phyloP scores from a whole-genome alignment of 1,140 invertebrate species.

The Rhagoletis pomonella region DNA sequence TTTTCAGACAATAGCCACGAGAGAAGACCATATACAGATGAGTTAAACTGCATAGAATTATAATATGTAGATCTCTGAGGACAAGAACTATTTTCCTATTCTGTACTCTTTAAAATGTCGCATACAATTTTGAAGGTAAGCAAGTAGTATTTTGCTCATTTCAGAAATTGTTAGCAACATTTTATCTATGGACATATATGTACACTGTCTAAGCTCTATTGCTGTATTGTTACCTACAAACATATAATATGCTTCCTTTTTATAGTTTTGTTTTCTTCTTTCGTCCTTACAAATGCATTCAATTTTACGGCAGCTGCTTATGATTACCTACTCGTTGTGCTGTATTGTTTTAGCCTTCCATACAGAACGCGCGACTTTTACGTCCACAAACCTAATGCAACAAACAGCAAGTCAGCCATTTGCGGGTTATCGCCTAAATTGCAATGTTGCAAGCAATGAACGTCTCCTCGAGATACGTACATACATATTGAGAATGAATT shows the following conservation, averaged over 20 bases:
- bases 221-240: neutral
- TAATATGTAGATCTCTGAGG: too few relatives aligned
- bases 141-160: constrained; percentile 32
- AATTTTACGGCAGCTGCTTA: neutral
- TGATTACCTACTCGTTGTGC: neutral
- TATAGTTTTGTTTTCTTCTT: constrained; percentile 32
- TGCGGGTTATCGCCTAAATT: neutral
- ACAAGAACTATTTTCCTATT: too few relatives aligned
- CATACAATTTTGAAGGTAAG: constrained; percentile 27
- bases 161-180: constrained; percentile 4
- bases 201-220: neutral
- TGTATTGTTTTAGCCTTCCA: neutral
- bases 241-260: neutral
- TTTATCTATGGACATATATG: neutral
- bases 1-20: too few relatives aligned
- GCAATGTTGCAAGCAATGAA: constrained; percentile 1
- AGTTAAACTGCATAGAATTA: too few relatives aligned
- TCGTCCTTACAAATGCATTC: neutral
- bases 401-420: neutral
- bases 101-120: neutral
- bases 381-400: neutral
- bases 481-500: constrained; percentile 5
- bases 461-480: neutral
- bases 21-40: too few relatives aligned
- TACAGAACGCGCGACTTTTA: too few relatives aligned